A percentile compares a stretch with the other conserved stretches of the same genome.
phyloP scores from a whole-genome alignment of 2,888 invertebrate genomes.

The Eulithis prunata region DNA sequence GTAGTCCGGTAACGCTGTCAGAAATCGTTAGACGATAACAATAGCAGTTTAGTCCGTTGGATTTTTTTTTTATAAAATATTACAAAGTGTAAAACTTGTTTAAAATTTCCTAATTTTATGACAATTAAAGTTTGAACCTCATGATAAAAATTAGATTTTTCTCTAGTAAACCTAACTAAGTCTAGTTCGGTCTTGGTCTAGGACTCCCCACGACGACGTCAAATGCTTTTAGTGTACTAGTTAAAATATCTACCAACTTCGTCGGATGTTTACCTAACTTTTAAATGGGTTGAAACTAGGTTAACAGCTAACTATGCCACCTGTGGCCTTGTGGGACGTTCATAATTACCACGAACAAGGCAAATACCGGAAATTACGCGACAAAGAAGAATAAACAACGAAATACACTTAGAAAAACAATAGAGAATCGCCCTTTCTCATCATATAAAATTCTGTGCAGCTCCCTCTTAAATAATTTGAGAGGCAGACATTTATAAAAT shows the following conservation, averaged over 20 bases:
- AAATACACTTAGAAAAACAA: not conserved
- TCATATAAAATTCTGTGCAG: too few relatives aligned
- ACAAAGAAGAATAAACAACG: not conserved
- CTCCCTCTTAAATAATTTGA: too few relatives aligned
- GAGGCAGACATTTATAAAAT: too few relatives aligned
- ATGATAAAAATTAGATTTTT: too few relatives aligned
- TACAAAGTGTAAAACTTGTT: too few relatives aligned
- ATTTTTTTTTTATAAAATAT: too few relatives aligned
- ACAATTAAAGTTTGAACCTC: too few relatives aligned
- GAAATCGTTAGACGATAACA: too few relatives aligned
- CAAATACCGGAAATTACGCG: not conserved
- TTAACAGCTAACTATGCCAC: constrained; percentile 64
- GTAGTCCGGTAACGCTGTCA: too few relatives aligned
- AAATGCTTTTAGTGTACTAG: constrained; percentile 54
- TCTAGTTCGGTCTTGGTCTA: constrained; percentile 42
- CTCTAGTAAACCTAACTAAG: not conserved
- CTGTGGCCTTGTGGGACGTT: constrained; percentile 52
- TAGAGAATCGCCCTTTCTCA: not conserved
- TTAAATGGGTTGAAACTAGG: constrained; percentile 68
- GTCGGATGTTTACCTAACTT: constrained; percentile 63
- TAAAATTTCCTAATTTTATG: too few relatives aligned
- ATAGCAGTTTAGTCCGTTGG: too few relatives aligned
- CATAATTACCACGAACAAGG: not conserved
- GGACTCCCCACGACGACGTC: constrained; percentile 45
- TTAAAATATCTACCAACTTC: constrained; percentile 52